Evolutionary conservation across 2,113 vertebrate species (phyloP).

Genomic region (Phyllostomus discolor): DNA sequence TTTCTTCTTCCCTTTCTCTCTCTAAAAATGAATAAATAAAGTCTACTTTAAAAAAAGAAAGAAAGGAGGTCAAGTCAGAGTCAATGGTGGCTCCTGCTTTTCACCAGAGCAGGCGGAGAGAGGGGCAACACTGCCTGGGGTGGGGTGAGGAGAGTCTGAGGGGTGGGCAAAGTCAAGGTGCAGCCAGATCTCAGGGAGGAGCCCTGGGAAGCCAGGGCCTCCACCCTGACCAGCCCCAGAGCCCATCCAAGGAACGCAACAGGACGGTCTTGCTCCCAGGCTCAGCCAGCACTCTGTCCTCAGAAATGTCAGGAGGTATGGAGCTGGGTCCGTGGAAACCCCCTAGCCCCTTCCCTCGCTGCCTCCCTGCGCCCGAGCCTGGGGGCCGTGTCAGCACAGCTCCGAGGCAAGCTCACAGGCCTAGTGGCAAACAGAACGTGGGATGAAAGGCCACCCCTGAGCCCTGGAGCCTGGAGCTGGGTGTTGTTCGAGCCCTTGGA

Average conservation of each 20-base stretch:
- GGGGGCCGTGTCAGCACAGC: neutral
- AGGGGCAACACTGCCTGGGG: fast-evolving
- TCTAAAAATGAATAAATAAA: no score
- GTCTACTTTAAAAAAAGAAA: no score
- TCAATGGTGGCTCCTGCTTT: neutral
- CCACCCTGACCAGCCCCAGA: neutral
- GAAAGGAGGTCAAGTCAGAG: neutral
- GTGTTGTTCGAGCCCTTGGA: neutral
- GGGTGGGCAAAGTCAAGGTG: neutral
- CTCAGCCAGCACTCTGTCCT: neutral
- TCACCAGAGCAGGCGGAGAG: no score
- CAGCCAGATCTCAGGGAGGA: neutral
- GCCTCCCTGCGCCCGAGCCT: no score
- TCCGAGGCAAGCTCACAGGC: no score
- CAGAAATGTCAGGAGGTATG: neutral
- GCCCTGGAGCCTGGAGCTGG: neutral
- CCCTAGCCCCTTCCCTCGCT: no score
- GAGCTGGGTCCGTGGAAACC: neutral
- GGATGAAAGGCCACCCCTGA: neutral
- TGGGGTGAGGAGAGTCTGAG: fast-evolving
- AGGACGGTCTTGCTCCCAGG: neutral
- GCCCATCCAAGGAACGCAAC: neutral
- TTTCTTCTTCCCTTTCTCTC: no score
- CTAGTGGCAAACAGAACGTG: neutral
- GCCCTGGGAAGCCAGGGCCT: no score